Percentiles rank a stretch among this genome's conserved stretches.
phyloP scores from a whole-genome alignment of 2,888 invertebrate species.

The Eupithecia subumbrata region DNA sequence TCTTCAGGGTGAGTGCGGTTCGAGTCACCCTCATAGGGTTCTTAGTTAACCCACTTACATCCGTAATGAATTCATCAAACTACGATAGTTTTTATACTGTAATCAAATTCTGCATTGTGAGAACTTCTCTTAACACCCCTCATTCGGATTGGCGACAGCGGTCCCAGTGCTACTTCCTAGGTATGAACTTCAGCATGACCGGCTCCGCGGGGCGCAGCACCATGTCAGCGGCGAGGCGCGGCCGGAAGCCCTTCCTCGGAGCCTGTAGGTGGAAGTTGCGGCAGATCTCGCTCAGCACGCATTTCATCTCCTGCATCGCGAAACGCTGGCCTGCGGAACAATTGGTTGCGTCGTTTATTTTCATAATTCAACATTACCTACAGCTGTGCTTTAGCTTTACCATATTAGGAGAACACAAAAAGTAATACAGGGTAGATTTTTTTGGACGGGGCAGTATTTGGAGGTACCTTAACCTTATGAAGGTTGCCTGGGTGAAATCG shows the following conservation, averaged over 20 bases:
- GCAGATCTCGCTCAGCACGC: constrained; percentile 81
- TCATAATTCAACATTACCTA: background rate
- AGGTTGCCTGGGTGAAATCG: too few relatives aligned
- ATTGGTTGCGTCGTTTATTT: too few relatives aligned
- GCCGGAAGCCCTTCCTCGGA: constrained; percentile 69
- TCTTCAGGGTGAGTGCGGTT: too few relatives aligned
- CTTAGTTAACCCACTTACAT: too few relatives aligned
- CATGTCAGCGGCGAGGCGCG: constrained; percentile 72
- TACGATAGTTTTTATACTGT: too few relatives aligned
- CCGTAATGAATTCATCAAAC: too few relatives aligned
- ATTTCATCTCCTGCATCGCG: constrained; percentile 87
- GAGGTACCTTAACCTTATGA: too few relatives aligned
- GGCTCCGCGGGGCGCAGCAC: constrained; percentile 74
- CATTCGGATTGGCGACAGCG: background rate
- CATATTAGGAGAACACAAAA: too few relatives aligned
- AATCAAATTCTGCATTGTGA: background rate
- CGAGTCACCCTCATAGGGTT: too few relatives aligned
- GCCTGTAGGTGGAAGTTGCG: constrained; percentile 80
- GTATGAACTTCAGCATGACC: constrained; percentile 61
- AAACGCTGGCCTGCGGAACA: constrained; percentile 84
- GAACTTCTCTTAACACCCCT: background rate
- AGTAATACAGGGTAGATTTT: too few relatives aligned
- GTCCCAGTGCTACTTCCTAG: constrained; percentile 20
- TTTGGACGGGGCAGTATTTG: too few relatives aligned
- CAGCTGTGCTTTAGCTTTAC: too few relatives aligned